A percentile compares a stretch with the other conserved stretches of the same genome.
These are phyloP conservation scores for Phaetusa simplex DNA, from an alignment of 2,113 vertebrate species.

Conservation along the genomic window DNA sequence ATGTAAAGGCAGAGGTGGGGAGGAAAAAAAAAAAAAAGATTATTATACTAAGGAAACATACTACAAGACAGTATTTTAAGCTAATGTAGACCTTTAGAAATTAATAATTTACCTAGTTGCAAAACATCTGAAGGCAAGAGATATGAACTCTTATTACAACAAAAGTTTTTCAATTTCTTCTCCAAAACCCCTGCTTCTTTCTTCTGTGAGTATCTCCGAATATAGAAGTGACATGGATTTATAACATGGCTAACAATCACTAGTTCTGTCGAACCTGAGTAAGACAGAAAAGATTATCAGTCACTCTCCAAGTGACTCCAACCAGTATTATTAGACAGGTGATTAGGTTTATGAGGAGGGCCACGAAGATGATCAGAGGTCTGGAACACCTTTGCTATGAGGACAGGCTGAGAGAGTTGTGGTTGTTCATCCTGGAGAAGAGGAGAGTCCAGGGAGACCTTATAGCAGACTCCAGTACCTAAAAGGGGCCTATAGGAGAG, in stretches of 20 bases:
- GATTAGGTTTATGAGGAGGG: neutral
- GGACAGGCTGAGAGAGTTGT: too few relatives aligned
- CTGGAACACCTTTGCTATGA: too few relatives aligned
- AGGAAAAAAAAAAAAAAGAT: neutral
- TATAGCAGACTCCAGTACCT: too few relatives aligned
- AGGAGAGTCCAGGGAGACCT: too few relatives aligned
- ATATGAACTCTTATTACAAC: slow-evolving; percentile 40
- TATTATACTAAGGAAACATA: neutral
- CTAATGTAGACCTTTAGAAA: neutral
- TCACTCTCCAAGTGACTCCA: neutral
- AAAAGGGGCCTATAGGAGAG: too few relatives aligned
- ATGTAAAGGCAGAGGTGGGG: accelerated
- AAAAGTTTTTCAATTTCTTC: slow-evolving; percentile 75
- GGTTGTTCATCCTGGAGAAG: too few relatives aligned
- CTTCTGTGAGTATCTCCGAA: slow-evolving; percentile 79
- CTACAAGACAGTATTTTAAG: neutral
- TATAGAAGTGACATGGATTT: slow-evolving; percentile 89
- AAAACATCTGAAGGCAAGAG: slow-evolving; percentile 75
- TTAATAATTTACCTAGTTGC: slow-evolving; percentile 77
- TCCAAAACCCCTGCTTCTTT: slow-evolving; percentile 70
- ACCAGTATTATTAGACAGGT: neutral
- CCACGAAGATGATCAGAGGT: too few relatives aligned
- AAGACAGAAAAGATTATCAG: neutral
- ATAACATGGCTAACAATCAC: slow-evolving; percentile 84
- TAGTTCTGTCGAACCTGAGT: slow-evolving; percentile 69